These are phyloP conservation scores for Tinea trinotella DNA, from an alignment of 2,888 invertebrate genomes.

Conservation along the genomic window DNA sequence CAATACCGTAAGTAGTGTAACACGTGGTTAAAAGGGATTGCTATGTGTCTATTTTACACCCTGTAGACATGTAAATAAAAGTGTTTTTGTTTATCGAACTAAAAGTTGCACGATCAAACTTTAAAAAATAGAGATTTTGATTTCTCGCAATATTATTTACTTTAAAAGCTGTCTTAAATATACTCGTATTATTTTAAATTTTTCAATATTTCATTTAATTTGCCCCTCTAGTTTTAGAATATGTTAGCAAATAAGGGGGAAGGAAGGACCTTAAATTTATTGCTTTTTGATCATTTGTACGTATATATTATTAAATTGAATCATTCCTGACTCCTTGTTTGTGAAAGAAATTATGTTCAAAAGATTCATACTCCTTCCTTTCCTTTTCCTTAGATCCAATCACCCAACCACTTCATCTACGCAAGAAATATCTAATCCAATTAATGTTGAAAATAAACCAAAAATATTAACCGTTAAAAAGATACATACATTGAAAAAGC, in stretches of 20 bases:
- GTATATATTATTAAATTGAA: slow-evolving; percentile 24
- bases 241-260: slow-evolving; percentile 61
- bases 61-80: no score
- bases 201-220: no score
- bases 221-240: no score
- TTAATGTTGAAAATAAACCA: slow-evolving; percentile 31
- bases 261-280: slow-evolving; percentile 44
- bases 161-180: no score
- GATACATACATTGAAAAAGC: slow-evolving; percentile 50
- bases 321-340: slow-evolving; percentile 69
- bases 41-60: no score
- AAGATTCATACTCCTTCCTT: slow-evolving; percentile 49
- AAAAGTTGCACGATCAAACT: no score
- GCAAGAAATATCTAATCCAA: slow-evolving; percentile 41
- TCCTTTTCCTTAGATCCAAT: slow-evolving; percentile 54
- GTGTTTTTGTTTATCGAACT: no score
- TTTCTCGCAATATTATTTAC: no score
- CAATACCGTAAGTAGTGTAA: no score
- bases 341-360: slow-evolving; percentile 28
- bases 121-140: no score
- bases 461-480: slow-evolving; percentile 35
- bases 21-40: no score
- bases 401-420: slow-evolving; percentile 39
- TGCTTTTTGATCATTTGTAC: slow-evolving; percentile 24
- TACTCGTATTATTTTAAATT: no score